Evolutionary conservation across 2,797 vertebrate species (phyloP).

Genomic region (Centropyge bicolor): DNA sequence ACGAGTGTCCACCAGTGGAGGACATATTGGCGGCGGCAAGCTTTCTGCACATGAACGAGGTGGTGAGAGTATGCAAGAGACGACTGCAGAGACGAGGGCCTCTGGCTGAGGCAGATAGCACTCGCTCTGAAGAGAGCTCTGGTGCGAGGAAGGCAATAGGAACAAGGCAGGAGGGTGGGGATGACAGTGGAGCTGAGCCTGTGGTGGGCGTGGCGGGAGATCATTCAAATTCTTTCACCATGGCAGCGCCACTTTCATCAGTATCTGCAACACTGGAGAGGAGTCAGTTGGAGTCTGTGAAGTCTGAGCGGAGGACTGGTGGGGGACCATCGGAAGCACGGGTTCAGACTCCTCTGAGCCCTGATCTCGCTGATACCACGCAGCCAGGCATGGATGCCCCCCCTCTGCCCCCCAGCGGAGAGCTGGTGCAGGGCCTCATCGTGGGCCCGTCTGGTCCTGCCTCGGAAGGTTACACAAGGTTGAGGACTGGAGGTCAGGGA

Average conservation of each 20-base stretch:
- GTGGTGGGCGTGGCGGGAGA: slow-evolving; percentile 46
- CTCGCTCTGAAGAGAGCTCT: slow-evolving; percentile 87
- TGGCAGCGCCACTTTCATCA: slow-evolving; percentile 44
- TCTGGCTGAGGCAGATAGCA: slow-evolving; percentile 94
- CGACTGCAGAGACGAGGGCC: slow-evolving; percentile 90
- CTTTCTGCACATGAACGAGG: slow-evolving; percentile 97
- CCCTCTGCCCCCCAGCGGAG: slow-evolving; percentile 57
- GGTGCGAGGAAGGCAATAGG: slow-evolving; percentile 65
- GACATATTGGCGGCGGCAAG: slow-evolving; percentile 95
- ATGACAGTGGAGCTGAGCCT: slow-evolving; percentile 27
- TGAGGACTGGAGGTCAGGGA: slow-evolving; percentile 50
- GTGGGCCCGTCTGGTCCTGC: slow-evolving; percentile 39
- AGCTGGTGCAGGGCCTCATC: slow-evolving; percentile 48
- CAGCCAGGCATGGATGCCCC: slow-evolving; percentile 91
- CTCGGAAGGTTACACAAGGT: slow-evolving; percentile 42
- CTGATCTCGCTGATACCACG: slow-evolving; percentile 91
- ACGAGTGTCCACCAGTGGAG: slow-evolving; percentile 89
- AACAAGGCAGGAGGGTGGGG: slow-evolving; percentile 28
- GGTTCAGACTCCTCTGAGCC: slow-evolving; percentile 75
- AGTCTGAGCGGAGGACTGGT: slow-evolving; percentile 75
- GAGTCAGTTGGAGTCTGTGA: slow-evolving; percentile 63
- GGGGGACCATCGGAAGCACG: slow-evolving; percentile 58
- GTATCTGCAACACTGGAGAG: slow-evolving; percentile 49
- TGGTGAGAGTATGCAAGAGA: slow-evolving; percentile 95
- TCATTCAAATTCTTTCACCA: slow-evolving; percentile 52